phyloP scores from a whole-genome alignment of 2,888 invertebrate genomes.

The Agonopterix heracliana region DNA sequence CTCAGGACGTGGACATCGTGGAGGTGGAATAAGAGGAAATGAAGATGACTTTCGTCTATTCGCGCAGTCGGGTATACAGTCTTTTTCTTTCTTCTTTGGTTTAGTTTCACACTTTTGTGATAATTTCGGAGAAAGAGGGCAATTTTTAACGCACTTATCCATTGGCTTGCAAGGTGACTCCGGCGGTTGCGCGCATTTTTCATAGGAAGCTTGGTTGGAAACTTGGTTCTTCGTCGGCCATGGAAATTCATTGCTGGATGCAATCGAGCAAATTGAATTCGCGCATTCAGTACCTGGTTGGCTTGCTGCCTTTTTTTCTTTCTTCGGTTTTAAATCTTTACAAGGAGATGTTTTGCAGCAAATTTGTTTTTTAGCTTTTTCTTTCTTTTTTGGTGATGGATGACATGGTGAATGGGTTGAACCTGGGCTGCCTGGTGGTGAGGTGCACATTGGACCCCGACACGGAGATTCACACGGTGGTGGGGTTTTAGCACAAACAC shows the following conservation, averaged over 20 bases:
- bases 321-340: not conserved
- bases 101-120: not conserved
- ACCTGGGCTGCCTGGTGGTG: too few species aligned
- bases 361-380: not conserved
- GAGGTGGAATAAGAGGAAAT: too few species aligned
- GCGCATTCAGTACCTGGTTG: too few species aligned
- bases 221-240: too few species aligned
- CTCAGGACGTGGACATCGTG: too few species aligned
- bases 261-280: too few species aligned
- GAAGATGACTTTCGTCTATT: too few species aligned
- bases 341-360: not conserved
- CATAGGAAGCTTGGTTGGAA: not conserved
- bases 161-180: conserved; percentile 1
- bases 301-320: too few species aligned
- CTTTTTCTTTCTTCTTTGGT: not conserved
- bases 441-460: not conserved
- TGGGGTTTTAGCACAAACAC: too few species aligned
- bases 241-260: too few species aligned
- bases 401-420: too few species aligned
- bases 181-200: conserved; percentile 1
- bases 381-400: not conserved
- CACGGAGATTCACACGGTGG: not conserved
- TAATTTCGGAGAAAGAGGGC: not conserved
- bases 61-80: not conserved
- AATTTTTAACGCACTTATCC: not conserved